A percentile compares a stretch with the other conserved stretches of the same genome.
Evolutionary conservation across 2,888 invertebrate species (phyloP).

Genomic region (Ornithoptera alexandrae): DNA sequence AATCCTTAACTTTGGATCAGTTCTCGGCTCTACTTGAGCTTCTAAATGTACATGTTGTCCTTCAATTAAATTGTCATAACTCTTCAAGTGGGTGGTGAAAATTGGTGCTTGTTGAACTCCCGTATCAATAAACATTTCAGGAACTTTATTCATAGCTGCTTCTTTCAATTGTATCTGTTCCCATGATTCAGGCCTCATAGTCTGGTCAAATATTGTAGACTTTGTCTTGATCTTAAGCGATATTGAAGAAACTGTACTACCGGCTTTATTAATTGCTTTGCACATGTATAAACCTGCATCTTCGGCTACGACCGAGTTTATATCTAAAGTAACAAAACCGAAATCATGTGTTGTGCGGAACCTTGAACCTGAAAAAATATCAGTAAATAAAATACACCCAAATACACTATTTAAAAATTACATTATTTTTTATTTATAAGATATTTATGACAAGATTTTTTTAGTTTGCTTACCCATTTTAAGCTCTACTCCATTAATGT

Average conservation of each 20-base stretch:
- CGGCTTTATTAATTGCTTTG: constrained; percentile 95
- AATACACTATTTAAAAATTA: neutral
- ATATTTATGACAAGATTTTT: neutral
- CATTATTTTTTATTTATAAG: too few species aligned
- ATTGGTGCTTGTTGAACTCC: constrained; percentile 95
- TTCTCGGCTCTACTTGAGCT: constrained; percentile 94
- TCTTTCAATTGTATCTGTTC: constrained; percentile 94
- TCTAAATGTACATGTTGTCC: constrained; percentile 92
- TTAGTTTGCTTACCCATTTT: constrained; percentile 85
- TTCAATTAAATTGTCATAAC: constrained; percentile 90
- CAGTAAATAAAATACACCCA: neutral
- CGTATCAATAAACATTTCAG: constrained; percentile 91
- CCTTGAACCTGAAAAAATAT: constrained; percentile 83
- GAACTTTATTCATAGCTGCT: constrained; percentile 93
- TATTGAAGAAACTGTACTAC: constrained; percentile 95
- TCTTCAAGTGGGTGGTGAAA: constrained; percentile 95
- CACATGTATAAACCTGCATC: constrained; percentile 97
- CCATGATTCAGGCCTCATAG: constrained; percentile 94
- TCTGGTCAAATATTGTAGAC: constrained; percentile 89
- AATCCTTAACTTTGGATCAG: constrained; percentile 91
- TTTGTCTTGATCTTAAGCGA: constrained; percentile 92
- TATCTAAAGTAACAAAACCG: constrained; percentile 95
- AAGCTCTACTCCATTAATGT: constrained; percentile 94
- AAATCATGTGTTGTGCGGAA: constrained; percentile 96
- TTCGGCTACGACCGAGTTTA: constrained; percentile 91